Evolutionary conservation across 2,888 invertebrate genomes (phyloP), one percentile per base, ranked within the genome.

Genomic region (Aspidiotus rigidus): DNA sequence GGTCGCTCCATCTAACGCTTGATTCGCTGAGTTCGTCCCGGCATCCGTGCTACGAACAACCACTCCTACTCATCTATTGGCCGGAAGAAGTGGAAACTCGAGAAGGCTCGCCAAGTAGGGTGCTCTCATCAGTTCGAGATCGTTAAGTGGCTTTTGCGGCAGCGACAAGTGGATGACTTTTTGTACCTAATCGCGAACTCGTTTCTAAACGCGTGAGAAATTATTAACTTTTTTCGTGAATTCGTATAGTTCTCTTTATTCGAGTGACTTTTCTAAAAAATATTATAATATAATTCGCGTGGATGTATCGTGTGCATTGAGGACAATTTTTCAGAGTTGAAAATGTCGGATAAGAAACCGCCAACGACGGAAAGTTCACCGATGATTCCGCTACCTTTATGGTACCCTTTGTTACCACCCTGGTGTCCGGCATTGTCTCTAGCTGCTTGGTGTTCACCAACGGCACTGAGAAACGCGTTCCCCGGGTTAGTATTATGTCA

Each of bases 361-460:
- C 67, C 56, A 28, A 67, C 49, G 39, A 67, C 59, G 59, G 59
- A 67, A 39, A 28, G 17, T 16, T 67, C 62, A 17, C 69, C 69
- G 28, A 71, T 78, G 76, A 81, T 84, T n/a, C 85, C 87, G 70
- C 81, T 88, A 77, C 78, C 88, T 77, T 86, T 86, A 16, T 88
- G 87, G 88, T 86, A 87, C 75, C 88, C 88, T 72, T 78, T 88
- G 75, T 79, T 89, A 77, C 86, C 86, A 74, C 87, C 87, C 28
- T 88, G 88, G 87, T 86, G 85, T 67, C 86, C 86, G 74, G 86
- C 87, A 54, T 72, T 85, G 85, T 77, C 88, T 85, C 79, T 78
- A 76, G 69, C 78, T 76, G 62, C 87, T 85, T 75, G 74, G 74
- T 75, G 74, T 66, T 73, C 66, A 62, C 74, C 75, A 17, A 86